Percentiles rank a stretch among this genome's conserved stretches.
These are phyloP conservation scores for Phylloscopus trochiloides DNA, from an alignment of 2,113 vertebrate species.

Conservation along the genomic window DNA sequence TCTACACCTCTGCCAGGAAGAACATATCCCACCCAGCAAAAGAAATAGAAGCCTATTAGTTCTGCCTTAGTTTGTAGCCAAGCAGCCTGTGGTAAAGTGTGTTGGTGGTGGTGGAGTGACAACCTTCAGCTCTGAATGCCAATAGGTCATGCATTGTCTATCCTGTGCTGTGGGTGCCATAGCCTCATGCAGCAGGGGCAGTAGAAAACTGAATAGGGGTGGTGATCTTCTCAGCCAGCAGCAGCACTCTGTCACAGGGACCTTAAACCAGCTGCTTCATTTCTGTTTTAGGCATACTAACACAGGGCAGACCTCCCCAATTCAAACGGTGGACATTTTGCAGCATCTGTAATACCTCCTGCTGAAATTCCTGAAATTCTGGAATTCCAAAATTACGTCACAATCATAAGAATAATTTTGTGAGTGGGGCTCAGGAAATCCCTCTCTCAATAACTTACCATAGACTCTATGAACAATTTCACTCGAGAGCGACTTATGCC, in stretches of 20 bases:
- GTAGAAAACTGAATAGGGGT: not conserved
- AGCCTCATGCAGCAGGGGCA: not conserved
- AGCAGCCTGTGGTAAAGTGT: not conserved
- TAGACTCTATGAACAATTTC: not conserved
- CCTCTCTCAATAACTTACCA: not conserved
- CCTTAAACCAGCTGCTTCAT: not conserved
- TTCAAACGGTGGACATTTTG: not conserved
- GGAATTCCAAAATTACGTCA: not conserved
- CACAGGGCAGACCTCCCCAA: fast-evolving
- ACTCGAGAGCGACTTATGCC: not conserved
- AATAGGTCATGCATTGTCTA: not conserved
- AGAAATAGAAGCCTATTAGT: not conserved
- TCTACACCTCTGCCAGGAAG: not conserved
- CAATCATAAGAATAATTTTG: not conserved
- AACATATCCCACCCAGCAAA: not conserved
- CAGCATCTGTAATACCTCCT: not conserved
- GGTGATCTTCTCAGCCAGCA: not conserved
- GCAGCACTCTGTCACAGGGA: not conserved
- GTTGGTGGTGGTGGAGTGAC: not conserved
- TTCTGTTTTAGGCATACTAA: not conserved
- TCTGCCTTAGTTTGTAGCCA: not conserved
- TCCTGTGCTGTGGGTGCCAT: not conserved
- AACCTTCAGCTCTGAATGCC: not conserved
- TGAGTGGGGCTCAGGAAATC: not conserved
- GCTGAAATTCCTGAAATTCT: not conserved